Conservation (phyloP, 2,797 vertebrate species). For the Rhincodon typus region DNA sequence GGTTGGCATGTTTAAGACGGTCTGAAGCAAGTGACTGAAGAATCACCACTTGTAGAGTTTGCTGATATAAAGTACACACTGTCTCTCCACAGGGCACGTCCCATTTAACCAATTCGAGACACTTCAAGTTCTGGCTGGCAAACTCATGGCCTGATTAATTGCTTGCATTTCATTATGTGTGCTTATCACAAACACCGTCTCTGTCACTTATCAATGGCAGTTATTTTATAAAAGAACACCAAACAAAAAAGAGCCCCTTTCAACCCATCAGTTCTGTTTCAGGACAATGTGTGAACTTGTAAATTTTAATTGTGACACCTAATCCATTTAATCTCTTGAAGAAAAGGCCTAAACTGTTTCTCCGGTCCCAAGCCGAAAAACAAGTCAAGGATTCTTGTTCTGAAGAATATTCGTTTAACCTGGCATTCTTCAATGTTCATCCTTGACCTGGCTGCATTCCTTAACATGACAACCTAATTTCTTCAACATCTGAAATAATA, state of each 20-base stretch:
- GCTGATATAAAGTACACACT: background rate
- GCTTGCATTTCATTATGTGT: background rate
- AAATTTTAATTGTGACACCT: background rate
- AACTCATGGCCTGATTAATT: background rate
- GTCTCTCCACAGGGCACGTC: background rate
- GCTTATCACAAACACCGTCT: background rate
- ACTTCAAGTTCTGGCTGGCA: background rate
- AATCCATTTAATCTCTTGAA: background rate
- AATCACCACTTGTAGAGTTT: background rate
- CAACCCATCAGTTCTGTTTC: background rate
- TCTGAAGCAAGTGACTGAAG: background rate
- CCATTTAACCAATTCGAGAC: background rate
- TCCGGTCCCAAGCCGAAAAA: background rate
- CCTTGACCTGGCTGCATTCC: background rate
- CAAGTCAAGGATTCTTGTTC: background rate
- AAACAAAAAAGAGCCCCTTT: background rate
- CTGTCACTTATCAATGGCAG: background rate
- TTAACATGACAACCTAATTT: background rate
- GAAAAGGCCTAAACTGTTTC: background rate
- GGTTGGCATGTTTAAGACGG: background rate
- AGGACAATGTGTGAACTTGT: background rate
- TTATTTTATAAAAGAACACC: background rate
- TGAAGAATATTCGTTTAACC: background rate
- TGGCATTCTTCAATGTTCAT: background rate
- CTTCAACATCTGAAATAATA: background rate